phyloP scores from a whole-genome alignment of 2,113 vertebrate species.

The Corapipo altera region DNA sequence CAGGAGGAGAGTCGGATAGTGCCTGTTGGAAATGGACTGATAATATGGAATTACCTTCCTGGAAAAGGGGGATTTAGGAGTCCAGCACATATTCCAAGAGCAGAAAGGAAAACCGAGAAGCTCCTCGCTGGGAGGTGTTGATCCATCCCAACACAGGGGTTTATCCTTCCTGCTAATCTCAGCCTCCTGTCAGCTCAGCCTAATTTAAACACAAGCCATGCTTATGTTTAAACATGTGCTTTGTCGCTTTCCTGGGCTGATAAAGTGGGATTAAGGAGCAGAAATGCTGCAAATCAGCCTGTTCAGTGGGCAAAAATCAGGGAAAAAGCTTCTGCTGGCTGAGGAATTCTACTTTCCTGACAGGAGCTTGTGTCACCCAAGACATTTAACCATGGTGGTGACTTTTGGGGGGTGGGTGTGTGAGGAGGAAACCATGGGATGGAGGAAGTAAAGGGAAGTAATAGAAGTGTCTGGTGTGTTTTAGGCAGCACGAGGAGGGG shows the following conservation, averaged over 20 bases:
- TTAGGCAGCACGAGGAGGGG: not conserved
- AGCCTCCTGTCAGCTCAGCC: not conserved
- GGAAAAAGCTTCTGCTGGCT: not conserved
- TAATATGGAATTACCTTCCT: not conserved
- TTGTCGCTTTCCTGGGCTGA: not conserved
- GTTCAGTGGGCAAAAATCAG: not conserved
- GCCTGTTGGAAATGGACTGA: not conserved
- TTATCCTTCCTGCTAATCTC: not conserved
- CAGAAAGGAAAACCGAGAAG: not conserved
- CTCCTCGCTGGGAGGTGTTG: not conserved
- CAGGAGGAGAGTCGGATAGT: not conserved
- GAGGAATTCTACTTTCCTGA: not conserved
- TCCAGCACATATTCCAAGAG: not conserved
- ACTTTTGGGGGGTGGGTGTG: not conserved
- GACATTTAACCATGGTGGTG: rapidly evolving
- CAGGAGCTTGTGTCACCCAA: not conserved
- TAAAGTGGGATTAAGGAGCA: not conserved
- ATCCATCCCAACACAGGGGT: not conserved
- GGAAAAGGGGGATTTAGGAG: not conserved
- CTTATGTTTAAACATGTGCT: not conserved
- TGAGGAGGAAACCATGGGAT: not conserved
- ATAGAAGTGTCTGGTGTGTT: not conserved
- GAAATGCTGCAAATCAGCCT: not conserved
- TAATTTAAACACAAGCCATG: not conserved
- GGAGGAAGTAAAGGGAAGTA: rapidly evolving